Evolutionary conservation across 1,140 invertebrate species (phyloP).

Genomic region (Macrobrachium nipponense): DNA sequence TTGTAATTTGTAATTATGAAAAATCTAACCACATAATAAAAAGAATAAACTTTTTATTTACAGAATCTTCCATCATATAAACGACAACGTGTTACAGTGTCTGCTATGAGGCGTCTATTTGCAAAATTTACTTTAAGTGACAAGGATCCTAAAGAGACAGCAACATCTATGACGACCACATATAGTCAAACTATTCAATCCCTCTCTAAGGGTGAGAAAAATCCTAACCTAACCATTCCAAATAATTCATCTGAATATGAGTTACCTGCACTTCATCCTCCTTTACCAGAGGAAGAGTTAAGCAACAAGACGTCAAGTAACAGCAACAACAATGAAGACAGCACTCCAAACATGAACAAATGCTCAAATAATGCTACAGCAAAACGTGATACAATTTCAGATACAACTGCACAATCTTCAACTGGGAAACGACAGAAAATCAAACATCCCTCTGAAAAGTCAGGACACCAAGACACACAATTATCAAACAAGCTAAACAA

Average conservation of each 20-base stretch:
- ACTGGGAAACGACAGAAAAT: conserved; percentile 21
- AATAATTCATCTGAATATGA: neutral
- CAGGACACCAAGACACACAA: too few species aligned
- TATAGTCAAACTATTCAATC: too few species aligned
- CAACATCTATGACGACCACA: neutral
- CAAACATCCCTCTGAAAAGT: neutral
- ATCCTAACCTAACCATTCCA: neutral
- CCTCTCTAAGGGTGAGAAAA: neutral
- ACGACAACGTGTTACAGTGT: conserved; percentile 57
- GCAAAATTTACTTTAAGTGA: conserved; percentile 59
- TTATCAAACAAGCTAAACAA: too few species aligned
- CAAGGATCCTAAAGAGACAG: neutral
- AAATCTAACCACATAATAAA: too few species aligned
- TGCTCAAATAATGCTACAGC: neutral
- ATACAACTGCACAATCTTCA: neutral
- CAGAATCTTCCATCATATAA: conserved; percentile 58
- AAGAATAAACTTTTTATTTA: neutral
- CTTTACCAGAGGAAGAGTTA: neutral
- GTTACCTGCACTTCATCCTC: neutral
- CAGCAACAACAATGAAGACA: conserved; percentile 27
- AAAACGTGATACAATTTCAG: neutral
- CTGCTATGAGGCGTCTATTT: conserved; percentile 57
- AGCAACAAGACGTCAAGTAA: neutral
- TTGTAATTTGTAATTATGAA: neutral
- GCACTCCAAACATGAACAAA: conserved; percentile 28